phyloP scores from a whole-genome alignment of 2,797 vertebrate species.

The Eulemur albifrons region DNA sequence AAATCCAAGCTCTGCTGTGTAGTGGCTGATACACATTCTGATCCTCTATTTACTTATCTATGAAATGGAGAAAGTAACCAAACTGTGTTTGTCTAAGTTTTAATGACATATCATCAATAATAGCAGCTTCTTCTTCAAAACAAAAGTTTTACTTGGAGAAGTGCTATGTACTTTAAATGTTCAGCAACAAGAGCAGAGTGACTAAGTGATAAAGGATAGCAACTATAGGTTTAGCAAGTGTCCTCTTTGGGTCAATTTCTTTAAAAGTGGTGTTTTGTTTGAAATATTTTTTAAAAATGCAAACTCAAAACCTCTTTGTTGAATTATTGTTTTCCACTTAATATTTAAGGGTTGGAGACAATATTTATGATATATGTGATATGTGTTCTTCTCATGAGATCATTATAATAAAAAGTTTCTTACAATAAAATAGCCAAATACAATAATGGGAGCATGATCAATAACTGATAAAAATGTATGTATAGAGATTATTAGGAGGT shows the following conservation, averaged over 20 bases:
- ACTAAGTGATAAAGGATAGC: neutral
- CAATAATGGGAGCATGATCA: neutral
- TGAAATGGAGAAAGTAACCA: neutral
- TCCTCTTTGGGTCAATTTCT: neutral
- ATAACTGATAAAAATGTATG: neutral
- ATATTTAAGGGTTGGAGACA: neutral
- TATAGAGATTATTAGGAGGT: neutral
- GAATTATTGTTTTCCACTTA: neutral
- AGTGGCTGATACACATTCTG: neutral
- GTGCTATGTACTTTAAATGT: neutral
- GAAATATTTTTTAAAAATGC: neutral
- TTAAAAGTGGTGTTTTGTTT: neutral
- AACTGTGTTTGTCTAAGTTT: neutral
- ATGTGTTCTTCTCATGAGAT: neutral
- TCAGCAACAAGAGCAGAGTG: neutral
- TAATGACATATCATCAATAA: neutral
- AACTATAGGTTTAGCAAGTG: neutral
- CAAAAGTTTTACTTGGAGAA: neutral
- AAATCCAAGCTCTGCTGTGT: neutral
- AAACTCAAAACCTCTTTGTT: neutral
- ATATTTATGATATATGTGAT: neutral
- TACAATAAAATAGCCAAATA: neutral
- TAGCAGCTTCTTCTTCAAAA: neutral
- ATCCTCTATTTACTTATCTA: neutral
- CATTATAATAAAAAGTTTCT: neutral